Base-by-base conservation (phyloP, 2,113 vertebrate species). In the Pseudopodoces humilis region DNA sequence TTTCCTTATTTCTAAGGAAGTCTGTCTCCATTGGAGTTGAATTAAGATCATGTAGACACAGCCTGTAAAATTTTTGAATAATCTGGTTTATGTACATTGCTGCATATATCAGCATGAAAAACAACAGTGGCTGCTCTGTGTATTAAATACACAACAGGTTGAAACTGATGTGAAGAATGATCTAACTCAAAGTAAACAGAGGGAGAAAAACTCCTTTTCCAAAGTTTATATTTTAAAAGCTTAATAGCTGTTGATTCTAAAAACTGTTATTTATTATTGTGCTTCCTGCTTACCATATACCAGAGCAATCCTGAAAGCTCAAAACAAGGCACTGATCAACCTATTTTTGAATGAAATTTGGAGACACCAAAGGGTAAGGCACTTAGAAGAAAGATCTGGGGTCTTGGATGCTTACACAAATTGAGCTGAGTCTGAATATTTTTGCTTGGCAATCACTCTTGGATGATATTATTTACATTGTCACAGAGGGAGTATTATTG, bases 401-500 rank as follows among this genome's bases (percentile, higher is more conserved):
- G 6, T 74, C 41, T 83, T 90, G 64, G 43, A 74, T 49, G 35
- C 35, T 83, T 88, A 70, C 53, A 12, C 41, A 84, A 68, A 88
- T 41, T 83, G 56, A 92, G 72, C 31, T 53, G 56, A 94, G 46
- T 15, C 50, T 68, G 67, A 68, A 59, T 60, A n/a, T 46, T 75
- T 94, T 56, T 77, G 24, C 58, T 81, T 4, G 23, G 53, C 80
- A 89, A 3, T 87, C 74, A 25, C n/a, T 83, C 56, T 86, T 88
- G 56, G 64, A 86, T 94, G 52, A 53, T 58, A 46, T 31, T 46
- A 56, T 86, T 92, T 81, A 86, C 72, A 53, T 71, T 78, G 52
- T 81, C 90, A 83, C 88, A 90, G 65, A 92, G 92, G 71, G 71
- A 83, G 18, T 78, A 77, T 76, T 94, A 87, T 35, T 90, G 85